Evolutionary conservation across 2,113 vertebrate genomes (phyloP).

Genomic region (Megaceryle maxima): DNA sequence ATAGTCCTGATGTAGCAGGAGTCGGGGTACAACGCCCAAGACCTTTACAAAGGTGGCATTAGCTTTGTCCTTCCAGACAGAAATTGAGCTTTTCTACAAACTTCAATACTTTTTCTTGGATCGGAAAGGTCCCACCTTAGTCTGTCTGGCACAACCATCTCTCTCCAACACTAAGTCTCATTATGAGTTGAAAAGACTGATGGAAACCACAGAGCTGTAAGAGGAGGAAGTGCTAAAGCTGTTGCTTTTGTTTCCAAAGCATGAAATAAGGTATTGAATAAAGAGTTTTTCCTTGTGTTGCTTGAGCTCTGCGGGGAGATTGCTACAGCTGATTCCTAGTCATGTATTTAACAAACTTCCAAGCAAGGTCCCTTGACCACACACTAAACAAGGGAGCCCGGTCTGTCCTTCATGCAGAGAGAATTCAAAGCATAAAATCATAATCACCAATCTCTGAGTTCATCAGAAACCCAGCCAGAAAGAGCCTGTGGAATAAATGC

Average conservation of each 20-base stretch:
- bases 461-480: not conserved
- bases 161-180: not conserved
- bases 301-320: slow-evolving; percentile 19
- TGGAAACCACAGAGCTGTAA: not conserved
- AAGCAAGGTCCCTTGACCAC: not conserved
- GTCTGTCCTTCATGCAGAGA: not conserved
- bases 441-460: not conserved
- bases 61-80: not conserved
- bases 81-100: not conserved
- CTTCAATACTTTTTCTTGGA: not conserved
- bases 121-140: not conserved
- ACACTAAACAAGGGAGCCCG: not conserved
- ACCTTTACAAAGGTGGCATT: not conserved
- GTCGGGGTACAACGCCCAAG: not conserved
- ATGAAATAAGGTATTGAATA: slow-evolving; percentile 51
- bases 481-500: not conserved
- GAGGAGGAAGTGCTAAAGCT: slow-evolving; percentile 36
- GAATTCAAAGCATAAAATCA: not conserved
- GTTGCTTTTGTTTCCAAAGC: slow-evolving; percentile 32
- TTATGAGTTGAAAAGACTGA: slow-evolving; percentile 11
- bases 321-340: slow-evolving; percentile 37
- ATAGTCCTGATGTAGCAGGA: not conserved
- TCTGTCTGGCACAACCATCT: not conserved
- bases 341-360: not conserved
- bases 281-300: not conserved